Evolutionary conservation across 2,888 invertebrate genomes (phyloP).

Genomic region (Epinotia demarniana): DNA sequence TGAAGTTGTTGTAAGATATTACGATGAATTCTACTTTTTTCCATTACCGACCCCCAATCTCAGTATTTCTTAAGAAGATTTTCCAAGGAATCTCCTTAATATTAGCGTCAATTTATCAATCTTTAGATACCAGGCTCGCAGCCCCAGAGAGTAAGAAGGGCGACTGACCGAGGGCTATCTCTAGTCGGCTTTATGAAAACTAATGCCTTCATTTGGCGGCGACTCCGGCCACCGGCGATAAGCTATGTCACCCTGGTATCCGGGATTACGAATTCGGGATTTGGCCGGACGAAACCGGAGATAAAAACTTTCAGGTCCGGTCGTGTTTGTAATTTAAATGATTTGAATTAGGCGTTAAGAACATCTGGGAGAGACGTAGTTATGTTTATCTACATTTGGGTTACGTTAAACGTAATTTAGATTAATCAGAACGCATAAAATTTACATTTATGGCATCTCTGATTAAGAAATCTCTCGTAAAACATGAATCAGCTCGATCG

Average conservation of each 20-base stretch:
- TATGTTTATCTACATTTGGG: constrained; percentile 18
- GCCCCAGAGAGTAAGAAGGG: constrained; percentile 63
- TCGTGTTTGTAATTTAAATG: constrained; percentile 72
- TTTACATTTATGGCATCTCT: constrained; percentile 19
- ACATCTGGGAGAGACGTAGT: constrained; percentile 28
- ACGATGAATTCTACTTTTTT: constrained; percentile 37
- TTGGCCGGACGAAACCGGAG: constrained; percentile 62
- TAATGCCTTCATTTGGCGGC: constrained; percentile 83
- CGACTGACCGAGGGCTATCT: constrained; percentile 68
- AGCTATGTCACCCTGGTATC: constrained; percentile 80
- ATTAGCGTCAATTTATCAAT: constrained; percentile 68
- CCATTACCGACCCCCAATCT: constrained; percentile 37
- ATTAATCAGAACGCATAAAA: constrained; percentile 19
- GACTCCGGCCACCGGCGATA: constrained; percentile 74
- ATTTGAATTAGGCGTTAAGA: constrained; percentile 52
- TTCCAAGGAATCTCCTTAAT: constrained; percentile 50
- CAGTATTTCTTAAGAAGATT: constrained; percentile 35
- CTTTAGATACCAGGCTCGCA: constrained; percentile 61
- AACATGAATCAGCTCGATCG: background rate
- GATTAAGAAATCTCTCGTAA: constrained; percentile 19
- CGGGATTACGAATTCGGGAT: constrained; percentile 77
- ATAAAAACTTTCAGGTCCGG: constrained; percentile 70
- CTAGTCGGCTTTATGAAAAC: constrained; percentile 80
- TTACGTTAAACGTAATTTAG: constrained; percentile 3
- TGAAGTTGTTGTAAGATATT: constrained; percentile 10